Evolutionary conservation across 2,797 vertebrate species (phyloP).

Genomic region (Halcyon chelicuti): DNA sequence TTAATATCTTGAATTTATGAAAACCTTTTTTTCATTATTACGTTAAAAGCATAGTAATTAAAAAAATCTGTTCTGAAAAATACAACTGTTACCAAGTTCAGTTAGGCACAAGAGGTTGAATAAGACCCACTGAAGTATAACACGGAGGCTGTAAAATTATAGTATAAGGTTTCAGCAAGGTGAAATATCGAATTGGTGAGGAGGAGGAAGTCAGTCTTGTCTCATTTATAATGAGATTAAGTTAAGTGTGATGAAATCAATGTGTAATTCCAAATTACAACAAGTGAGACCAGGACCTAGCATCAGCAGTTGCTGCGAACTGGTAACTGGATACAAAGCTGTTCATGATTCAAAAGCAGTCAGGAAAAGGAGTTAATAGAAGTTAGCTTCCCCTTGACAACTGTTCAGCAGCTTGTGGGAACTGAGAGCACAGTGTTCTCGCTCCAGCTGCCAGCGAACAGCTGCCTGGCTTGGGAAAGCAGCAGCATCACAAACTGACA

Average conservation of each 20-base stretch:
- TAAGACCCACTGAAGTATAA: neutral
- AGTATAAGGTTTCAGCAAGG: neutral
- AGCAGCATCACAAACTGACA: neutral
- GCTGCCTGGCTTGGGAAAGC: neutral
- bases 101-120: neutral
- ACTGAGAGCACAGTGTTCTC: neutral
- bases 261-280: neutral
- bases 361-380: neutral
- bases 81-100: neutral
- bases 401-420: neutral
- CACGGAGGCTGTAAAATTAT: neutral
- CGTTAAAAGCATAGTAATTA: neutral
- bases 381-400: neutral
- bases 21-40: neutral
- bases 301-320: neutral
- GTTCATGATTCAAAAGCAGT: neutral
- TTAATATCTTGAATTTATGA: neutral
- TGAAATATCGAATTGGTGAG: neutral
- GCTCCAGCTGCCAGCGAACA: conserved; percentile 11
- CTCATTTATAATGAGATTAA: neutral
- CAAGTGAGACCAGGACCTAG: neutral
- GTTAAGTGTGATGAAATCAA: neutral
- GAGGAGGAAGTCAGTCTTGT: neutral
- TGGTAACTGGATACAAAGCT: neutral
- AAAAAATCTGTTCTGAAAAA: neutral